These are phyloP conservation scores for Hybos culiciformis DNA, from an alignment of 2,888 invertebrate species.

Conservation along the genomic window DNA sequence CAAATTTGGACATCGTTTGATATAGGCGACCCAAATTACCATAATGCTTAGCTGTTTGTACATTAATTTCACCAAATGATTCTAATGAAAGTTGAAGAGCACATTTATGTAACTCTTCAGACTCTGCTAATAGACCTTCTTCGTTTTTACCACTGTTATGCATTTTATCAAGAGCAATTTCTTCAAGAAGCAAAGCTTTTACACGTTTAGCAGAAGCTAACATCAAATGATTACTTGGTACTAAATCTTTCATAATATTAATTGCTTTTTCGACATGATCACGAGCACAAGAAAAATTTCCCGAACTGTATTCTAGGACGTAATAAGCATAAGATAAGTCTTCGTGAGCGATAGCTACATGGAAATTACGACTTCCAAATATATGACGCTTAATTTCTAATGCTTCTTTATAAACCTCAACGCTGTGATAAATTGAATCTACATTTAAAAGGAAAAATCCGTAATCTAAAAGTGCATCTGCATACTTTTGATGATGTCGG, in stretches of 20 bases:
- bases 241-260: slow-evolving; percentile 60
- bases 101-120: slow-evolving; percentile 70
- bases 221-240: slow-evolving; percentile 71
- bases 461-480: slow-evolving; percentile 75
- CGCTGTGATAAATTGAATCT: slow-evolving; percentile 71
- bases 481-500: slow-evolving; percentile 62
- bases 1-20: slow-evolving; percentile 81
- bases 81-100: slow-evolving; percentile 65
- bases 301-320: slow-evolving; percentile 82
- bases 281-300: slow-evolving; percentile 68
- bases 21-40: slow-evolving; percentile 88
- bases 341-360: slow-evolving; percentile 80
- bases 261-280: slow-evolving; percentile 75
- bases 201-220: slow-evolving; percentile 81
- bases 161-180: slow-evolving; percentile 74
- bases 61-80: slow-evolving; percentile 84
- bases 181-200: slow-evolving; percentile 83
- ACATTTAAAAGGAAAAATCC: slow-evolving; percentile 83
- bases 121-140: slow-evolving; percentile 52
- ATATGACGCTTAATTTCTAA: slow-evolving; percentile 57
- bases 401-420: slow-evolving; percentile 71
- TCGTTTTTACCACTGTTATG: slow-evolving; percentile 38
- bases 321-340: slow-evolving; percentile 88
- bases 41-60: slow-evolving; percentile 92
- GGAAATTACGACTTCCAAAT: slow-evolving; percentile 73